These are phyloP conservation scores for Nemurella pictetii DNA, from an alignment of 2,888 invertebrate genomes.

Conservation along the genomic window DNA sequence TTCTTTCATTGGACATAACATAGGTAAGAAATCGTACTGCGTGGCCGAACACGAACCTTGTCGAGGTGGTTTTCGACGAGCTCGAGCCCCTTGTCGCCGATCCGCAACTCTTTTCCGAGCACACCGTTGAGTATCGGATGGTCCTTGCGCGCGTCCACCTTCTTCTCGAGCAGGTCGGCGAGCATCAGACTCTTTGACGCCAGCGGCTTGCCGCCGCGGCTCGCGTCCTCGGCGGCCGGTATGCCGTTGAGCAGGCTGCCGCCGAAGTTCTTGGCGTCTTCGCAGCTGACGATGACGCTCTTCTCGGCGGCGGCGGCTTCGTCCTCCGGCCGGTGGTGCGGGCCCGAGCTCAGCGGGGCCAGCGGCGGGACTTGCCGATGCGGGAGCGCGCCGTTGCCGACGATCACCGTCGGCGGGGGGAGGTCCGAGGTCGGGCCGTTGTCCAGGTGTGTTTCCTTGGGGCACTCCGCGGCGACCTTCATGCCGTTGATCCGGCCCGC, in stretches of 20 bases:
- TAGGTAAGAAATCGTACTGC: no score
- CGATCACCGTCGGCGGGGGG: not conserved
- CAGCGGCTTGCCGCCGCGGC: slow-evolving; percentile 54
- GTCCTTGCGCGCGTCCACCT: slow-evolving; percentile 60
- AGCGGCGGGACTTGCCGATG: slow-evolving; percentile 55
- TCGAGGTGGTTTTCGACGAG: slow-evolving; percentile 57
- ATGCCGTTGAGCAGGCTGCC: slow-evolving; percentile 63
- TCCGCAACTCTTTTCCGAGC: slow-evolving; percentile 59
- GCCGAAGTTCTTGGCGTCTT: slow-evolving; percentile 66
- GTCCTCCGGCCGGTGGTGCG: slow-evolving; percentile 49
- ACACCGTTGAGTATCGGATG: slow-evolving; percentile 62
- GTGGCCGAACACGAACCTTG: no score
- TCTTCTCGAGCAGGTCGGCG: slow-evolving; percentile 81
- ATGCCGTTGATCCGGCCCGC: slow-evolving; percentile 52
- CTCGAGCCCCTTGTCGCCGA: slow-evolving; percentile 63
- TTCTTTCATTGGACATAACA: no score
- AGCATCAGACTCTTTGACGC: slow-evolving; percentile 67
- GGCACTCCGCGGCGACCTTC: slow-evolving; percentile 39
- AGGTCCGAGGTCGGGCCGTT: slow-evolving; percentile 44
- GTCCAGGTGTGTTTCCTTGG: slow-evolving; percentile 48
- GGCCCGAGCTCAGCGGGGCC: slow-evolving; percentile 51
- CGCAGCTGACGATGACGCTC: slow-evolving; percentile 59
- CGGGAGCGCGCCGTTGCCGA: slow-evolving; percentile 45
- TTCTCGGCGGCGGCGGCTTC: slow-evolving; percentile 57
- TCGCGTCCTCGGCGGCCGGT: slow-evolving; percentile 54